phyloP scores from a whole-genome alignment of 2,113 vertebrate species.

The Myocastor coypus region DNA sequence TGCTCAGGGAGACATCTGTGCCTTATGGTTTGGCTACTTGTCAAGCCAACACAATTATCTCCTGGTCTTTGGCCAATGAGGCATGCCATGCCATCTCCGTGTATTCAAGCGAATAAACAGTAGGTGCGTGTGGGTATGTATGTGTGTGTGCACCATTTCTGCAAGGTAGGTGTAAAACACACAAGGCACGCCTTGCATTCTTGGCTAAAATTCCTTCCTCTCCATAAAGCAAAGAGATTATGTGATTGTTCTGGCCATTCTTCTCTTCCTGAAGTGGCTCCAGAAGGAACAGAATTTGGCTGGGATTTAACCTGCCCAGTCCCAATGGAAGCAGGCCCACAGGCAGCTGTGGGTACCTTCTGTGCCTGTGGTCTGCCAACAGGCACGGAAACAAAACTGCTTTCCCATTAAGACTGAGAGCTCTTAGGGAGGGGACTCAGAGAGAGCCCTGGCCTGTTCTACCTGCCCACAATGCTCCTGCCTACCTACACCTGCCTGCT shows the following conservation, averaged over 20 bases:
- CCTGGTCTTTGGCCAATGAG: conserved; percentile 34
- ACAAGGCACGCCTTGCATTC: conserved; percentile 55
- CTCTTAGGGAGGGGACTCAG: not conserved
- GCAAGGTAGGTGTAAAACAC: not conserved
- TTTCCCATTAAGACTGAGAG: not conserved
- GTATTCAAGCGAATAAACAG: not conserved
- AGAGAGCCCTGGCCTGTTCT: not conserved
- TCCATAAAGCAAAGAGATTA: conserved; percentile 30
- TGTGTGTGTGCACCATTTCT: not conserved
- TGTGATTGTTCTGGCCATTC: conserved; percentile 32
- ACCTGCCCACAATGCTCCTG: not conserved
- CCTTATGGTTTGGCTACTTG: not conserved
- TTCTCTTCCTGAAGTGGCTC: conserved; percentile 31
- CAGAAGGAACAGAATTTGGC: not conserved
- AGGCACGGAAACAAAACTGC: not conserved
- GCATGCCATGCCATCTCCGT: not conserved
- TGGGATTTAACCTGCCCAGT: not conserved
- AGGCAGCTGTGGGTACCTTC: not conserved
- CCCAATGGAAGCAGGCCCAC: not conserved
- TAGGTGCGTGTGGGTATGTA: too few relatives aligned
- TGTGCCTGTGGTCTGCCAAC: not conserved
- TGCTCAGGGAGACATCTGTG: not conserved
- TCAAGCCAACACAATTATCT: conserved; percentile 44
- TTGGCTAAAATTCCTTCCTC: conserved; percentile 46
- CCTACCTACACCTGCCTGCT: not conserved